These are phyloP conservation scores for Pungitius pungitius DNA, from an alignment of 2,113 vertebrate species.

Conservation along the genomic window DNA sequence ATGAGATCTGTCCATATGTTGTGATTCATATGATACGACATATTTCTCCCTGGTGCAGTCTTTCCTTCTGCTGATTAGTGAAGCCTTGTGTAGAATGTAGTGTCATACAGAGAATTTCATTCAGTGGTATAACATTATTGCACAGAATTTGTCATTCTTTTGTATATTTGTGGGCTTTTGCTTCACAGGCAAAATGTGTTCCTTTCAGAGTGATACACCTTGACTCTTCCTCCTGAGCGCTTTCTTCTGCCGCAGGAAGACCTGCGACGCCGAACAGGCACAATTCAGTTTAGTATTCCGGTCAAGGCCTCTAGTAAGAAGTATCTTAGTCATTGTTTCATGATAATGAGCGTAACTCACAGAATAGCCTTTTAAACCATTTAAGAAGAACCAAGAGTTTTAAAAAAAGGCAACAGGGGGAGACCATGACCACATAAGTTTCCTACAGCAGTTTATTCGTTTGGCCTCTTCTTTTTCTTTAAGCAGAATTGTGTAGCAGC, in stretches of 20 bases:
- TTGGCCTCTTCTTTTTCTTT: conserved; percentile 30
- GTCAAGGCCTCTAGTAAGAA: conserved; percentile 35
- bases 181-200: conserved; percentile 16
- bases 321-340: conserved; percentile 29
- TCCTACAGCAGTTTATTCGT: conserved; percentile 44
- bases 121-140: conserved; percentile 9
- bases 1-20: conserved; percentile 48
- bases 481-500: conserved; percentile 26
- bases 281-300: conserved; percentile 14
- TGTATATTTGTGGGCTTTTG: conserved; percentile 14
- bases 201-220: conserved; percentile 29
- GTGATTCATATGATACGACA: conserved; percentile 58
- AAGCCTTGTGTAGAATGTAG: conserved; percentile 26
- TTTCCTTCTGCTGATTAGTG: conserved; percentile 36
- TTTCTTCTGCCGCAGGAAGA: conserved; percentile 18
- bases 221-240: conserved; percentile 33
- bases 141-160: conserved; percentile 16
- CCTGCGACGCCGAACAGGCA: not conserved
- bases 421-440: not conserved
- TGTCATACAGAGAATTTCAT: conserved; percentile 26
- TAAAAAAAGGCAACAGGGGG: not conserved
- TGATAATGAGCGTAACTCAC: conserved; percentile 42
- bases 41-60: conserved; percentile 28
- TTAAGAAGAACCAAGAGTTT: conserved; percentile 9
- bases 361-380: conserved; percentile 28